Evolutionary conservation across 2,888 invertebrate genomes (phyloP).

Genomic region (Polymixis flavicincta): DNA sequence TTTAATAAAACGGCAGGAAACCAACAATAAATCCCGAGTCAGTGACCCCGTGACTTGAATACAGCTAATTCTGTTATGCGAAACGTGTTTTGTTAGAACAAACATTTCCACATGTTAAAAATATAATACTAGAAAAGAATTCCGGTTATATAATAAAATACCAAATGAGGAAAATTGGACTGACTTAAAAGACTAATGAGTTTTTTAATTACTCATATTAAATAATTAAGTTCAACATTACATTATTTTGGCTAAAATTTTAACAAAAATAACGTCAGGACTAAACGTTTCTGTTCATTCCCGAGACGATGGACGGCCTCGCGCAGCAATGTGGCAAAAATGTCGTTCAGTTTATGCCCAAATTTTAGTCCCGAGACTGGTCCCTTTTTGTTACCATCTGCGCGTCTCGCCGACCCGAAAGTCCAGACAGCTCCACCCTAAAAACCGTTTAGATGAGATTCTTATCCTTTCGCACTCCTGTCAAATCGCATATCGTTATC

Average conservation of each 20-base stretch:
- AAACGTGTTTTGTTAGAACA: slow-evolving; percentile 73
- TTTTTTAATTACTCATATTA: slow-evolving; percentile 35
- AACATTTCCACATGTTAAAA: slow-evolving; percentile 56
- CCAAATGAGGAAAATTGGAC: slow-evolving; percentile 20
- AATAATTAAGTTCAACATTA: slow-evolving; percentile 35
- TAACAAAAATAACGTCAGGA: slow-evolving; percentile 62
- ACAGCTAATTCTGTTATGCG: slow-evolving; percentile 80
- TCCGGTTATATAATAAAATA: slow-evolving; percentile 39
- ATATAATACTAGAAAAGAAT: slow-evolving; percentile 51
- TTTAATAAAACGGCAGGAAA: slow-evolving; percentile 85
- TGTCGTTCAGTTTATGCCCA: slow-evolving; percentile 90
- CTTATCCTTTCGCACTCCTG: slow-evolving; percentile 85
- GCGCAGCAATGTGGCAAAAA: slow-evolving; percentile 86
- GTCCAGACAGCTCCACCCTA: slow-evolving; percentile 91
- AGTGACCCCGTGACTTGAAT: slow-evolving; percentile 86
- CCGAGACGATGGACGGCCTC: slow-evolving; percentile 75
- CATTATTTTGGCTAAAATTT: slow-evolving; percentile 42
- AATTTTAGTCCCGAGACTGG: slow-evolving; percentile 85
- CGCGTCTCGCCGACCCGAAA: slow-evolving; percentile 84
- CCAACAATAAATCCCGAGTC: slow-evolving; percentile 85
- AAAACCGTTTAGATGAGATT: slow-evolving; percentile 87
- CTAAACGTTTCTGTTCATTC: slow-evolving; percentile 72
- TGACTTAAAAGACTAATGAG: slow-evolving; percentile 31
- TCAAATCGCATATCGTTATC: slow-evolving; percentile 83
- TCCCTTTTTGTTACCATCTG: slow-evolving; percentile 90